Evolutionary conservation across 1,140 invertebrate species (phyloP).

Genomic region (Oscheius sp.): DNA sequence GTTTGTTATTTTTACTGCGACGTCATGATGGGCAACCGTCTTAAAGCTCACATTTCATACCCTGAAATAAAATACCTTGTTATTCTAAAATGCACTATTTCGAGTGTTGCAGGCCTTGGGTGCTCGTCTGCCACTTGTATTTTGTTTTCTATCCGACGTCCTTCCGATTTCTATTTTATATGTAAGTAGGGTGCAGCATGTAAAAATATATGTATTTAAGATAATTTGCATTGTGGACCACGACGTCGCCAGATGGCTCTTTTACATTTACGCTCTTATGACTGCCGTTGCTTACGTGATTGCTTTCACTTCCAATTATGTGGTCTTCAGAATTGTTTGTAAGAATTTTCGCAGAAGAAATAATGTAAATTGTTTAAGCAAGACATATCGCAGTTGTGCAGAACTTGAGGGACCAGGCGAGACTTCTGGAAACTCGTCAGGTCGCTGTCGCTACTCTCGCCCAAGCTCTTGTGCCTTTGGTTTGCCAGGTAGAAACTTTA

Average conservation of each 20-base stretch:
- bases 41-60: no score
- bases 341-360: no score
- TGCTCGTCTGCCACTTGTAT: constrained; percentile 43
- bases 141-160: constrained; percentile 43
- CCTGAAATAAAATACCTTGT: no score
- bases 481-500: constrained; percentile 45
- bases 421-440: constrained; percentile 50
- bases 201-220: constrained; percentile 1
- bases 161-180: constrained; percentile 42
- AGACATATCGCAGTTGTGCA: constrained; percentile 48
- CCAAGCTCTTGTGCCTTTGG: constrained; percentile 47
- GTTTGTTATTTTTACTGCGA: no score
- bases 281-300: constrained; percentile 48
- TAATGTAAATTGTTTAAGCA: constrained; percentile 23
- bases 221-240: constrained; percentile 46
- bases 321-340: constrained; percentile 51
- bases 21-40: no score
- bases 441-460: constrained; percentile 51
- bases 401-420: constrained; percentile 45
- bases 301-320: constrained; percentile 46
- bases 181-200: constrained; percentile 1
- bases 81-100: no score
- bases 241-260: constrained; percentile 42
- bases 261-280: constrained; percentile 47
- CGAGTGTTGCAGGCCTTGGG: constrained; percentile 43